Base-by-base conservation (phyloP, 2,113 vertebrate species). In the Neotragus moschatus region DNA sequence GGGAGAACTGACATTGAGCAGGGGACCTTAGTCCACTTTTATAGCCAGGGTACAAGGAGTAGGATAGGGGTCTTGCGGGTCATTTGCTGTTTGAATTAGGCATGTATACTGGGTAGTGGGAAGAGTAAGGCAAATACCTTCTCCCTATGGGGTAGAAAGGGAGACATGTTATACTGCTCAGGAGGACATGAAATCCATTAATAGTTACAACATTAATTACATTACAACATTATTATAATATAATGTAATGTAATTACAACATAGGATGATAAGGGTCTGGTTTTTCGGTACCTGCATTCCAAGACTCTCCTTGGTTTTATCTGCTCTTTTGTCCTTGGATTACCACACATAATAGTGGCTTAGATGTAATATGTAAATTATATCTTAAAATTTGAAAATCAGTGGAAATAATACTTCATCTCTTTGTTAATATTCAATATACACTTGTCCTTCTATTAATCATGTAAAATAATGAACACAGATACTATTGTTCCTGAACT, bases 1-100 rank as follows among this genome's bases (percentile, higher is more conserved):
- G 1, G n/a, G 9, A 70, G 63, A 36, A 70, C 19, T 70, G 63
- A 23, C 9, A 0, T 36, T 70, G 17, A 23, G 12, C n/a, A 23
- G 63, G n/a, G n/a, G 17, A 6, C n/a, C 63, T 36, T 70, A 70
- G 19, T 70, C 19, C 19, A 21, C 63, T 70, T 36, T 12, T 70
- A 70, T 36, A 36, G n/a, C n/a, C 63, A 66, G 33, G 33, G 17
- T 21, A 36, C 33, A 23, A 70, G 17, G n/a, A 70, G n/a, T 23
- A 19, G n/a, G 63, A 70, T 70, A 21, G n/a, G 63, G 63, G n/a
- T 70, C n/a, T 63, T n/a, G 30, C 0, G 3, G 61, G 61, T 63
- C 30, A 63, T 63, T 11, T 36, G 63, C 19, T 36, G 63, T 36
- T 36, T 21, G 63, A 10, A 36, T 36, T n/a, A 70, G 9, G 63